Evolutionary conservation across 1,140 invertebrate species (phyloP).

Genomic region (Zaprionus kolodkinae): DNA sequence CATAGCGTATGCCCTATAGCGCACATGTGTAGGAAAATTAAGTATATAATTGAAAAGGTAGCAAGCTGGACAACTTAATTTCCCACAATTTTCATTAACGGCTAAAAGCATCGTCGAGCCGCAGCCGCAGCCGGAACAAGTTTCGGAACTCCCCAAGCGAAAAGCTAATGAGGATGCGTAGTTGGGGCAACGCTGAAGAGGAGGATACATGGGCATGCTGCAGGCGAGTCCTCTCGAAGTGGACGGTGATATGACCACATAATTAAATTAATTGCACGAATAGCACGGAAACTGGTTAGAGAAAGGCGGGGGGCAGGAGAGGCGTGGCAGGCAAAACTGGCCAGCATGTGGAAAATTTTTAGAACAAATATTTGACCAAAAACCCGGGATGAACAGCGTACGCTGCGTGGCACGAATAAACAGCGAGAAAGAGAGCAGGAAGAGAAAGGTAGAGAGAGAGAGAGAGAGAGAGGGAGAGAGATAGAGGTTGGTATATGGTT

Average conservation of each 20-base stretch:
- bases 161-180: conserved; percentile 33
- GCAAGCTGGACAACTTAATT: conserved; percentile 63
- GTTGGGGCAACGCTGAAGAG: not conserved
- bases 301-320: not conserved
- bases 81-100: conserved; percentile 65
- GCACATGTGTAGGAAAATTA: not conserved
- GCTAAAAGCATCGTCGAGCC: conserved; percentile 63
- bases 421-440: not conserved
- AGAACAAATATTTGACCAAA: conserved; percentile 46
- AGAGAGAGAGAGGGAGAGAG: not conserved
- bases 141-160: conserved; percentile 10
- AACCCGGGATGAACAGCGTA: conserved; percentile 23
- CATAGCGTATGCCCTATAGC: not conserved
- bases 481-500: not conserved
- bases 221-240: not conserved
- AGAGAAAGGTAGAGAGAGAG: not conserved
- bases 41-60: conserved; percentile 14
- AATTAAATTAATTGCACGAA: conserved; percentile 80
- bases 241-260: conserved; percentile 67
- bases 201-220: not conserved
- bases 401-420: conserved; percentile 23
- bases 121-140: conserved; percentile 27
- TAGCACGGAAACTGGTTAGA: conserved; percentile 34
- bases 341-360: conserved; percentile 19
- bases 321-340: not conserved